Base-by-base conservation (phyloP, 2,888 invertebrate species). In the Psylliodes chrysocephalus region DNA sequence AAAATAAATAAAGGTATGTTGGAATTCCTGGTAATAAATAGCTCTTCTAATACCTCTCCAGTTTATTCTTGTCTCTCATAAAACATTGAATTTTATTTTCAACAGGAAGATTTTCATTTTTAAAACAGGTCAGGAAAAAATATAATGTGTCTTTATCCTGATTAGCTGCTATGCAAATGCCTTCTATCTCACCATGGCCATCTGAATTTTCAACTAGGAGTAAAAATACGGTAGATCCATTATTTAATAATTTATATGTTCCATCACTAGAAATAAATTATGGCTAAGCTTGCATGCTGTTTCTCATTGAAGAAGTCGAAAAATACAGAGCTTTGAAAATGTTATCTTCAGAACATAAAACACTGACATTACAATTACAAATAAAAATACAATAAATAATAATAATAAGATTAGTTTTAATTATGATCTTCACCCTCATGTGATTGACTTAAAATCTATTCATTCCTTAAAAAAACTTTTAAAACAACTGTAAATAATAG, bases 71-170 rank as follows among this genome's bases (percentile, higher is more conserved):
- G 35, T n/a, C 35, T 35, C 35, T n/a, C 6, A 35, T 35, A 35
- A 35, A 35, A n/a, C 35, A 35, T 35, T 35, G 5, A 35, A 35
- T 35, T 35, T 35, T 35, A 35, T 35, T 35, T n/a, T 35, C 35
- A 35, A 7, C n/a, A n/a, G n/a, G n/a, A n/a, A n/a, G n/a, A n/a
- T n/a, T n/a, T n/a, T n/a, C n/a, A n/a, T n/a, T n/a, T n/a, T 35
- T n/a, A n/a, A 35, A 35, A 35, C 35, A 35, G 35, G 7, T 35
- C 12, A 35, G n/a, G 25, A 35, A 35, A 35, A 35, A 35, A n/a
- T 3, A 35, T 35, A 35, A 7, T 6, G 35, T 35, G 7, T 35
- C 35, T 35, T 35, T 35, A n/a, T 35, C 35, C 35, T 35, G 2
- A n/a, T 35, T n/a, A 35, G 7, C 10, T n/a, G n/a, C 35, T 35